These are phyloP conservation scores for Triplophysa yarkandensis DNA, from an alignment of 2,797 vertebrate species.

Conservation along the genomic window DNA sequence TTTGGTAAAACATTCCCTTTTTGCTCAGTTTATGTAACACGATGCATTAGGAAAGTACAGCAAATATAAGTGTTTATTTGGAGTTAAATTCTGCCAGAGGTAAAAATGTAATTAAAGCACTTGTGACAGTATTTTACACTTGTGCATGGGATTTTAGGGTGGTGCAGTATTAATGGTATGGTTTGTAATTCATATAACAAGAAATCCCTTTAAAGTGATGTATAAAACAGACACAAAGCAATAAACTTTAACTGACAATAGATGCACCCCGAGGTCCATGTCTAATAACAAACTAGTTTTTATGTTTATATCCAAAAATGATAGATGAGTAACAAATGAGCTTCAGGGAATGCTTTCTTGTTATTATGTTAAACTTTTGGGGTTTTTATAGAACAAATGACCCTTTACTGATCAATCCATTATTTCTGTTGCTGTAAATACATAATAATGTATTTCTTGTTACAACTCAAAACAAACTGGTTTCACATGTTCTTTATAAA, in stretches of 20 bases:
- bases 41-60: not conserved
- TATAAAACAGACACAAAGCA: conserved; percentile 9
- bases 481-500: no score
- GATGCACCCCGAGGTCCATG: conserved; percentile 21
- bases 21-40: not conserved
- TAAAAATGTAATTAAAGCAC: not conserved
- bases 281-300: conserved; percentile 13
- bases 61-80: not conserved
- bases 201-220: not conserved
- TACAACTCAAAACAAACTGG: no score
- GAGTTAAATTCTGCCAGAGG: not conserved
- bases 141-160: no score
- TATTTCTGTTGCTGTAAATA: no score
- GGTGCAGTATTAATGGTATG: not conserved
- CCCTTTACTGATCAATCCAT: no score
- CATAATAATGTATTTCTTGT: no score
- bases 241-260: conserved; percentile 5
- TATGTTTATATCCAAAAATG: conserved; percentile 26
- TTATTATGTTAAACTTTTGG: no score
- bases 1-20: conserved; percentile 43
- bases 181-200: conserved; percentile 4
- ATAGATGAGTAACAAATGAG: conserved; percentile 11
- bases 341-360: conserved; percentile 12
- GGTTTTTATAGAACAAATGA: no score
- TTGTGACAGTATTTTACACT: not conserved